These are phyloP conservation scores for Lordiphosa stackelbergi DNA, from an alignment of 1,140 invertebrate genomes.

Conservation along the genomic window DNA sequence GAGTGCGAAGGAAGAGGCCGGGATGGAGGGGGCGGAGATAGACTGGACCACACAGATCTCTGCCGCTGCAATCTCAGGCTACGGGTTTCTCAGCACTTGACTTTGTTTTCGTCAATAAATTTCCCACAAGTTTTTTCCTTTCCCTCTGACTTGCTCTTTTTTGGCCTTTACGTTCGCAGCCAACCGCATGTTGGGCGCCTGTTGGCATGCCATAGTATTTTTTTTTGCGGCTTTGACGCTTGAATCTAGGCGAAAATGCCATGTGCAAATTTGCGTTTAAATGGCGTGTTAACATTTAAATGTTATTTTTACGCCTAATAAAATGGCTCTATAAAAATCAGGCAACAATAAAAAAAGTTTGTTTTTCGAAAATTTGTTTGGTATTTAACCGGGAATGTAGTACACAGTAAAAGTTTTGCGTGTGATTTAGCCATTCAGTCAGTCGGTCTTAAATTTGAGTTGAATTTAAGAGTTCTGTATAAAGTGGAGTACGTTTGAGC, in stretches of 20 bases:
- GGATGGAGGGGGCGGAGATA: neutral
- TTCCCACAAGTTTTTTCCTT: conserved; percentile 44
- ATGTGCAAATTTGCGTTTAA: conserved; percentile 61
- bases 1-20: conserved; percentile 9
- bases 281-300: conserved; percentile 71
- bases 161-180: conserved; percentile 18
- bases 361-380: conserved; percentile 39
- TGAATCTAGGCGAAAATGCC: conserved; percentile 33
- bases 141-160: neutral
- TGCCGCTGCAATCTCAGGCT: conserved; percentile 47
- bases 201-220: conserved; percentile 57
- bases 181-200: conserved; percentile 57
- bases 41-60: conserved; percentile 30
- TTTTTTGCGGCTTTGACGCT: conserved; percentile 17
- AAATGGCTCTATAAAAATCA: conserved; percentile 44
- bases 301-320: conserved; percentile 70
- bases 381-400: conserved; percentile 32
- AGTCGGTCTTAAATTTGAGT: no score
- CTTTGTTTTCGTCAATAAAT: conserved; percentile 71
- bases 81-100: conserved; percentile 51
- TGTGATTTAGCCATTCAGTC: neutral
- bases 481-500: no score
- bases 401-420: conserved; percentile 1
- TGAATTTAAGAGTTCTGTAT: no score
- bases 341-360: conserved; percentile 33